These are phyloP conservation scores for Loxodonta africana DNA, from an alignment of 2,113 vertebrate species.

Conservation along the genomic window DNA sequence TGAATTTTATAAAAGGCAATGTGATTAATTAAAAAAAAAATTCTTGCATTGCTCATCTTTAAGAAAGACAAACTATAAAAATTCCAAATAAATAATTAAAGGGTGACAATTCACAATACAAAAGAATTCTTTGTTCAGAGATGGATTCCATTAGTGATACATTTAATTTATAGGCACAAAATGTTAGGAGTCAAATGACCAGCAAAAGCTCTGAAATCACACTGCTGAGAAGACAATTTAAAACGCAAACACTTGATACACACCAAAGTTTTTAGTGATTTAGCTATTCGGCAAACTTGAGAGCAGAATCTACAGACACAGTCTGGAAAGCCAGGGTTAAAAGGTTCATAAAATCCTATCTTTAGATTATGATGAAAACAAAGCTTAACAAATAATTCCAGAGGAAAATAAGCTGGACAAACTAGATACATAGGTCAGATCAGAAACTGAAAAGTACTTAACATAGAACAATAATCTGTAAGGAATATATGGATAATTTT, in stretches of 20 bases:
- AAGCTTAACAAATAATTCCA: not conserved
- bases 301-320: not conserved
- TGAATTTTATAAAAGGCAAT: too few relatives aligned
- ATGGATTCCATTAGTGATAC: not conserved
- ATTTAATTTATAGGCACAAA: not conserved
- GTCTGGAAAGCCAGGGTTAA: not conserved
- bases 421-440: not conserved
- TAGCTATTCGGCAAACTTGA: not conserved
- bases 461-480: not conserved
- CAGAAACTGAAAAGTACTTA: not conserved
- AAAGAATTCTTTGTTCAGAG: not conserved
- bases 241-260: conserved; percentile 27
- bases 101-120: not conserved
- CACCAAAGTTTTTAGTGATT: not conserved
- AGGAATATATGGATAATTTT: not conserved
- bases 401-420: not conserved
- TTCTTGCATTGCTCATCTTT: not conserved
- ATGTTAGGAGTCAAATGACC: not conserved
- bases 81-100: not conserved
- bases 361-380: not conserved
- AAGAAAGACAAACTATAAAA: not conserved
- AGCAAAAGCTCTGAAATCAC: not conserved
- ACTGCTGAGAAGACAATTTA: not conserved
- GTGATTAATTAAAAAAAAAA: not conserved
- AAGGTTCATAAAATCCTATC: not conserved